A percentile compares a stretch with the other conserved stretches of the same genome.
phyloP scores from a whole-genome alignment of 23 tunicate genomes.

The Halocynthia roretzi region DNA sequence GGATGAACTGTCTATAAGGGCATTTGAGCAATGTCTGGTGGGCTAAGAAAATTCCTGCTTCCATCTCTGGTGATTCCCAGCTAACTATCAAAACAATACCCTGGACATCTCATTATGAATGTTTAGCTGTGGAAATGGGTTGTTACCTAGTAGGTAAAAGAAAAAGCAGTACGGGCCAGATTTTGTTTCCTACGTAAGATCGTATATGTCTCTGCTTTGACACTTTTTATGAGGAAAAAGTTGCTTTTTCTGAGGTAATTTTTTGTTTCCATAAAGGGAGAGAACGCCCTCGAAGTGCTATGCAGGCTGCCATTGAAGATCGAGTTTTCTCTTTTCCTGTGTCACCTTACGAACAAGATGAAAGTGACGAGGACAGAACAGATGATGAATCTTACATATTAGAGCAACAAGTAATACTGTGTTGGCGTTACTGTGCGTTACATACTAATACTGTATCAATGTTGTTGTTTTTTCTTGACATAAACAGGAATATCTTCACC shows the following conservation, averaged over 20 bases:
- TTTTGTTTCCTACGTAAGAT: background rate
- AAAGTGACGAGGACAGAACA: conserved; percentile 18
- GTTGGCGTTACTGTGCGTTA: background rate
- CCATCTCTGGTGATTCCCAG: too few species aligned
- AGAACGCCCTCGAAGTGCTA: conserved; percentile 72
- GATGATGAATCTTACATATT: conserved; percentile 25
- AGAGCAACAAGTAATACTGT: background rate
- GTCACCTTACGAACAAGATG: conserved; percentile 25
- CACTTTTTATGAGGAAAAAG: too few species aligned
- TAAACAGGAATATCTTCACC: conserved; percentile 65
- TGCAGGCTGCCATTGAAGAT: conserved; percentile 67
- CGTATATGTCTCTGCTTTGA: background rate
- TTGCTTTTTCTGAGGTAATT: too few species aligned
- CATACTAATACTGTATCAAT: background rate
- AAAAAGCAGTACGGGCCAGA: background rate
- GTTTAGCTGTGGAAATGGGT: too few species aligned
- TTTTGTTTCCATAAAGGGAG: background rate
- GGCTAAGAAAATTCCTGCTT: too few species aligned
- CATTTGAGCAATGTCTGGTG: too few species aligned
- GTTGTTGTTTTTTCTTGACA: background rate
- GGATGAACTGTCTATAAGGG: too few species aligned
- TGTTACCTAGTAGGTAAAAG: too few species aligned
- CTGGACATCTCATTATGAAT: too few species aligned
- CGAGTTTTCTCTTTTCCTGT: conserved; percentile 49
- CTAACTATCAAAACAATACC: too few species aligned